A percentile compares a stretch with the other conserved stretches of the same genome.
Evolutionary conservation across 2,113 vertebrate genomes (phyloP).

Genomic region (Seriola rivoliana): DNA sequence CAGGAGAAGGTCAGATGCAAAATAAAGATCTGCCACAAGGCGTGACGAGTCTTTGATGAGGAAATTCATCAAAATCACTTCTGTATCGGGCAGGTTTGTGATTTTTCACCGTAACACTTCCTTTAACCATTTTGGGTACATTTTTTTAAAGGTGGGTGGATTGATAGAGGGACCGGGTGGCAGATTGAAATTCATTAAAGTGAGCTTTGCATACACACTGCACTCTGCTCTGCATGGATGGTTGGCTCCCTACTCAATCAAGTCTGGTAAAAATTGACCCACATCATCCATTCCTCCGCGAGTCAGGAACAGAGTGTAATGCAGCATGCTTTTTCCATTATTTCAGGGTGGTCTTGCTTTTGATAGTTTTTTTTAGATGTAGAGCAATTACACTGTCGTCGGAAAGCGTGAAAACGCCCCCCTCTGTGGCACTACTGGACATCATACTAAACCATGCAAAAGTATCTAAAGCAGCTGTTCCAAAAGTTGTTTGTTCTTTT

Average conservation of each 20-base stretch:
- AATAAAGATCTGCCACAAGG: conserved; percentile 74
- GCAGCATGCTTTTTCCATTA: conserved; percentile 51
- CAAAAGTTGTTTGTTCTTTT: neutral
- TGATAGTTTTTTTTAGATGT: conserved; percentile 23
- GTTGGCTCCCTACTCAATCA: conserved; percentile 72
- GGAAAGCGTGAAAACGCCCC: neutral
- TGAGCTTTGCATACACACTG: conserved; percentile 52
- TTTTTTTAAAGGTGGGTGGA: conserved; percentile 51
- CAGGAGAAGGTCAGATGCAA: conserved; percentile 82
- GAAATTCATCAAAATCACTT: conserved; percentile 81
- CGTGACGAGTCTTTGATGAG: conserved; percentile 78
- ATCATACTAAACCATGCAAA: neutral
- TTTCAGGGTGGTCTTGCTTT: conserved; percentile 30
- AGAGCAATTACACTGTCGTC: conserved; percentile 17
- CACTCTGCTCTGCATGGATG: conserved; percentile 63
- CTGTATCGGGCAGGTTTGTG: conserved; percentile 63
- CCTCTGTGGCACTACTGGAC: neutral
- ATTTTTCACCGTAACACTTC: conserved; percentile 63
- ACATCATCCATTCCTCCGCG: conserved; percentile 58
- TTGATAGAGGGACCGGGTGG: conserved; percentile 43
- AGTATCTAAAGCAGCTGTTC: neutral
- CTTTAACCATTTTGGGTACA: conserved; percentile 56
- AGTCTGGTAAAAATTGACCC: conserved; percentile 64
- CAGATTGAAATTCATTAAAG: conserved; percentile 74
- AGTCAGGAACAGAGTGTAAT: conserved; percentile 54